A percentile compares a stretch with the other conserved stretches of the same genome.
phyloP scores from a whole-genome alignment of 2,888 invertebrate genomes.

The Keiferia lycopersicella region DNA sequence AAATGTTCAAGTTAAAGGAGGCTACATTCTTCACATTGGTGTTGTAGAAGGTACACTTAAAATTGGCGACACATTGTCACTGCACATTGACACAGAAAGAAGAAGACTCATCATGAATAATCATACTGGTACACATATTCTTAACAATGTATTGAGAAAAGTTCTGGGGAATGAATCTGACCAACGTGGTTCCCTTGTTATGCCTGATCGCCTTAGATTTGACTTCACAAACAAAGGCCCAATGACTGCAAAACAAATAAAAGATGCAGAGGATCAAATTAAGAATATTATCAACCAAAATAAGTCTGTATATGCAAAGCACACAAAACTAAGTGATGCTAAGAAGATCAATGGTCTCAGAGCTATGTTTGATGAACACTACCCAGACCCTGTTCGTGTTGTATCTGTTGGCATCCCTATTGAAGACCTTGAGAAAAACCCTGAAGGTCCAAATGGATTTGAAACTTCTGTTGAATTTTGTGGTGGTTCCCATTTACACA shows the following conservation, averaged over 20 bases:
- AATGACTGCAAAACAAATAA: constrained; percentile 93
- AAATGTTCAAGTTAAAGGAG: constrained; percentile 96
- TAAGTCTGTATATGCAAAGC: constrained; percentile 92
- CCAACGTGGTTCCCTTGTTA: constrained; percentile 98
- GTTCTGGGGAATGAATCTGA: constrained; percentile 96
- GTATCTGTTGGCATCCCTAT: constrained; percentile 97
- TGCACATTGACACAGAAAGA: constrained; percentile 92
- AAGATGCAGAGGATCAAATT: constrained; percentile 90
- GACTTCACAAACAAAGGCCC: constrained; percentile 98
- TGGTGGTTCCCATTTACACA: constrained; percentile 97
- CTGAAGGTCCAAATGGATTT: constrained; percentile 88
- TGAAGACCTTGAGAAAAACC: constrained; percentile 93
- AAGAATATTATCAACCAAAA: constrained; percentile 89
- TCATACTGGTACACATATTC: constrained; percentile 98
- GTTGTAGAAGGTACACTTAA: constrained; percentile 90
- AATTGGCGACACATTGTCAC: constrained; percentile 91
- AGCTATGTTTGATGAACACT: constrained; percentile 99
- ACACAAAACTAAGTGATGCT: constrained; percentile 90
- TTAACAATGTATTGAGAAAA: constrained; percentile 96
- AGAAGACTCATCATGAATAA: constrained; percentile 98
- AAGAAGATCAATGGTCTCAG: constrained; percentile 95
- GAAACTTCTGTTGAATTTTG: constrained; percentile 99
- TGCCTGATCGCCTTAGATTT: constrained; percentile 97
- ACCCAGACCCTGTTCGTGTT: constrained; percentile 97
- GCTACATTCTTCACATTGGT: constrained; percentile 97